phyloP scores from a whole-genome alignment of 2,888 invertebrate genomes.

The Drosophila hamatofila region DNA sequence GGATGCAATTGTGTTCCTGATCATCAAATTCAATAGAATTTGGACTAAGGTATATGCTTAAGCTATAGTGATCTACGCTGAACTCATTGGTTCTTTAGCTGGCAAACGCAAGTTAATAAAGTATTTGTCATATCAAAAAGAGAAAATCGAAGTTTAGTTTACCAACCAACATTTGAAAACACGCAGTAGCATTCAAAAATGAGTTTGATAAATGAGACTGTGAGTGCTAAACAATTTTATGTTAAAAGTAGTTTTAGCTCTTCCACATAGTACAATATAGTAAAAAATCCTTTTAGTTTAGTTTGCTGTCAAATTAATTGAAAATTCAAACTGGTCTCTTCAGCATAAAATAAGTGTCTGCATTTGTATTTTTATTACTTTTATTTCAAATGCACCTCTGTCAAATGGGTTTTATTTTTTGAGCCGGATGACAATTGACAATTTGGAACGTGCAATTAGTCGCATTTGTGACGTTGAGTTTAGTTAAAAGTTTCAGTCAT shows the following conservation, averaged over 20 bases:
- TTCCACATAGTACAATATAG: neutral
- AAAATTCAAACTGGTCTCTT: neutral
- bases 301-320: neutral
- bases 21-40: too few relatives aligned
- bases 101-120: too few relatives aligned
- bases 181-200: too few relatives aligned
- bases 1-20: neutral
- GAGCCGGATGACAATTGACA: constrained; percentile 15
- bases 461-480: constrained; percentile 42
- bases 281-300: neutral
- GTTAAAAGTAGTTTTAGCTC: neutral
- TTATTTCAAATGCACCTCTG: neutral
- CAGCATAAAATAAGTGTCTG: neutral
- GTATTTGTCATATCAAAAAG: too few relatives aligned
- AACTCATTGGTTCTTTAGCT: too few relatives aligned
- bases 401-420: neutral
- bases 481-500: constrained; percentile 48
- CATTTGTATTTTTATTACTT: neutral
- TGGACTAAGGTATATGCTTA: too few relatives aligned
- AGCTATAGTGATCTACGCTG: too few relatives aligned
- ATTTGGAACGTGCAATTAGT: constrained; percentile 23
- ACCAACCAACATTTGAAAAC: too few relatives aligned
- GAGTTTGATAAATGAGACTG: too few relatives aligned
- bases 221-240: neutral
- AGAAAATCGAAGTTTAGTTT: too few relatives aligned